These are phyloP conservation scores for Pandion haliaetus DNA, from an alignment of 2,113 vertebrate species.

Conservation along the genomic window DNA sequence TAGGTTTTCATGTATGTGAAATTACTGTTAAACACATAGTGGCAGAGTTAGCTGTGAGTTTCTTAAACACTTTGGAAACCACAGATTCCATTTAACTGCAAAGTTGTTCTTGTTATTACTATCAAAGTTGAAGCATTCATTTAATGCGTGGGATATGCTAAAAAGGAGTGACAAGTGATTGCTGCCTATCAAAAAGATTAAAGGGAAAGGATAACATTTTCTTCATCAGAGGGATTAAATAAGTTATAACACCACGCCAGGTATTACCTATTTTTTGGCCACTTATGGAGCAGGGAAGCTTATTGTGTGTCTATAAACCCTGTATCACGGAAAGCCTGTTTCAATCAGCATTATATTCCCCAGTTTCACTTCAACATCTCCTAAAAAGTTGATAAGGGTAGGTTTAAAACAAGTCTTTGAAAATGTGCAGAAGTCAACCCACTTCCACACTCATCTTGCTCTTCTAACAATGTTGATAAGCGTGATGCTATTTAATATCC, in stretches of 20 bases:
- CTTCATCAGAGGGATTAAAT: background rate
- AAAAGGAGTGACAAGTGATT: background rate
- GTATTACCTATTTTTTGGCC: background rate
- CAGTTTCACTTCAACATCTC: background rate
- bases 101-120: background rate
- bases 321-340: background rate
- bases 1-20: background rate
- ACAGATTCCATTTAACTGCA: background rate
- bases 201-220: background rate
- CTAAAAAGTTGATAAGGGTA: background rate
- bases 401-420: conserved; percentile 18
- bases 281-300: background rate
- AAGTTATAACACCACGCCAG: background rate
- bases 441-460: background rate
- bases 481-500: background rate
- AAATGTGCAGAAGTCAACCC: background rate
- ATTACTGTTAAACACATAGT: background rate
- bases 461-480: background rate
- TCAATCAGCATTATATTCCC: background rate
- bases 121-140: background rate
- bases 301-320: background rate
- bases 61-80: background rate
- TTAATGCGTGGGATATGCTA: background rate
- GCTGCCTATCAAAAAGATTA: background rate
- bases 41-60: background rate